Base-by-base conservation (phyloP, 2,888 invertebrate genomes). In the Holacanthella duospinosa region DNA sequence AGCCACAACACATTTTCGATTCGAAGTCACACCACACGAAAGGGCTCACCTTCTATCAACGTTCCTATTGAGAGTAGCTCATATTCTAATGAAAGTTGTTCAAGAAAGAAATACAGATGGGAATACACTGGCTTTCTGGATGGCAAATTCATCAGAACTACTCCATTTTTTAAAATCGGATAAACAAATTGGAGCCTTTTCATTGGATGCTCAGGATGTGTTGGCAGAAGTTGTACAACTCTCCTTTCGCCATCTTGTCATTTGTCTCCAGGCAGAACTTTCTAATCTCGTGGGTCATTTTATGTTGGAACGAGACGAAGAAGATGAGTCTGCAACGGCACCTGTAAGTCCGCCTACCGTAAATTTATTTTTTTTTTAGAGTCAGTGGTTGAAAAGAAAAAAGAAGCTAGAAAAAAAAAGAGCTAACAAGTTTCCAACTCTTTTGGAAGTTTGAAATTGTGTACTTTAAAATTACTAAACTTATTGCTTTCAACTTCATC, bases 111-210 rank as follows among this genome's bases (percentile, higher is more conserved):
- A 90, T 76, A 85, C 87, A 66, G 93, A 93, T 76, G 88, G 90
- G 0, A 86, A 87, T 25, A 87, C 89, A 4, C 83, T 93, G 73
- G 90, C 93, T 1, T 90, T 94, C 75, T 99, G 97, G 97, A 85
- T 99, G 82, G 95, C 97, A 19, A 99, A 99, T 76, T 88, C 94
- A 16, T 94, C 95, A 48, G 99, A 99, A 79, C 81, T 99, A 63
- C 79, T 96, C 58, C 93, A 97, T 78, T 95, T 99, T 79, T 80
- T 96, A 43, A 96, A 96, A 78, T 92, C 89, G 74, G 97, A 97
- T 79, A 83, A 92, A 43, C 94, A 96, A 77, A 87, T 96, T 65
- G 89, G 90, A 54, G 90, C 92, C 0, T 94, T 93, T 75, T 89
- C 90, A 1, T 84, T 91, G 1, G 90, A 93, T 76, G 91, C 93